Conservation (phyloP, 2,113 vertebrate species). For the Arizona elegans region DNA sequence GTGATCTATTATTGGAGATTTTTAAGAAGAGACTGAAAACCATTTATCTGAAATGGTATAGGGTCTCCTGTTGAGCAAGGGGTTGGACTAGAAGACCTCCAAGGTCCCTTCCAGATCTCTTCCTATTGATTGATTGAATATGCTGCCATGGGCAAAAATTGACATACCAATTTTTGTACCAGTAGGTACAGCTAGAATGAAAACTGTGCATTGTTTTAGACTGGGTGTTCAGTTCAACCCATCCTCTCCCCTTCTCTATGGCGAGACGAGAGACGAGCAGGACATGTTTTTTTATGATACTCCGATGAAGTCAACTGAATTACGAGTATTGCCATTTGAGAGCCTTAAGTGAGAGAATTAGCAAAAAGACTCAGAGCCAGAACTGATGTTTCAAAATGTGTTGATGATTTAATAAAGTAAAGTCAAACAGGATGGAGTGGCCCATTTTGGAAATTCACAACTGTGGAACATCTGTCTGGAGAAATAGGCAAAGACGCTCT, state of each 20-base stretch:
- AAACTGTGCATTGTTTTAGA: not conserved
- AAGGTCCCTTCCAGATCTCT: not conserved
- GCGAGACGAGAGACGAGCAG: not conserved
- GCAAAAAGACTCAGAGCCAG: conserved; percentile 2
- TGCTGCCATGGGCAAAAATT: not conserved
- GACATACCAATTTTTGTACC: not conserved
- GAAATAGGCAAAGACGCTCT: conserved; percentile 53
- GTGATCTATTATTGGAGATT: not conserved
- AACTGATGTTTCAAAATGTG: conserved; percentile 24
- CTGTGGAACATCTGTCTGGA: conserved; percentile 67
- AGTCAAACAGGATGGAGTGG: conserved; percentile 33
- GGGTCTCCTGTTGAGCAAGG: not conserved
- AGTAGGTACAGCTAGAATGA: not conserved
- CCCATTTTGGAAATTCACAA: conserved; percentile 54
- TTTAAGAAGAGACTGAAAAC: not conserved
- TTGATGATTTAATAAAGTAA: conserved; percentile 31
- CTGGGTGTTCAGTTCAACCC: not conserved
- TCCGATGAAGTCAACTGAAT: conserved; percentile 14
- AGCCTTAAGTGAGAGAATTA: conserved; percentile 19
- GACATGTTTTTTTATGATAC: not conserved
- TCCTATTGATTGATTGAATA: not conserved
- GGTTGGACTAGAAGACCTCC: not conserved
- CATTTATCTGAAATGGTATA: not conserved
- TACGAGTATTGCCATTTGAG: not conserved
- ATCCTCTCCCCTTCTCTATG: not conserved